Conservation (phyloP, 2,113 vertebrate genomes). For the Hydrochoerus hydrochaeris region DNA sequence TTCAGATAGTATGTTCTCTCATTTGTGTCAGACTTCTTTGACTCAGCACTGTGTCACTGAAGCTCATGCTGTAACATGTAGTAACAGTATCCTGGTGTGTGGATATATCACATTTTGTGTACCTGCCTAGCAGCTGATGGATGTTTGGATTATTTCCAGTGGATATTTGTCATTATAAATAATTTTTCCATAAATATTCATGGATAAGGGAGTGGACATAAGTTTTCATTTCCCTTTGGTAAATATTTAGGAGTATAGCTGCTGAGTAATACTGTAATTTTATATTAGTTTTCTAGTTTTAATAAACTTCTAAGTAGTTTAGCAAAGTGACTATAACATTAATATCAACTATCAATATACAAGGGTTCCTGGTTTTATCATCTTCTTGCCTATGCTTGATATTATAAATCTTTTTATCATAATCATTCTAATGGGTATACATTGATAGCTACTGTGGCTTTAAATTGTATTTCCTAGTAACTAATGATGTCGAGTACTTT, state of each 20-base stretch:
- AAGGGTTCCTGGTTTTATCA: neutral
- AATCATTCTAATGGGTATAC: neutral
- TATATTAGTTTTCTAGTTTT: neutral
- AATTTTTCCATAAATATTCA: neutral
- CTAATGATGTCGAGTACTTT: neutral
- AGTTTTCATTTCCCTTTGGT: neutral
- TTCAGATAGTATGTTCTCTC: neutral
- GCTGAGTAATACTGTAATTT: neutral
- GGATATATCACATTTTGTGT: neutral
- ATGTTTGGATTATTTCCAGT: neutral
- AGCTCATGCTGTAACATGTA: neutral
- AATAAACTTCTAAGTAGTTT: neutral
- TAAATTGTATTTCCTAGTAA: too few relatives aligned
- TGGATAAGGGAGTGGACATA: neutral
- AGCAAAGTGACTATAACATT: neutral
- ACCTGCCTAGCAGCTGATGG: neutral
- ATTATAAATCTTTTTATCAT: neutral
- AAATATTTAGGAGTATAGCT: neutral
- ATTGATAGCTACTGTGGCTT: too few relatives aligned
- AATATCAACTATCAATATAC: neutral
- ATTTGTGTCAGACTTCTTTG: neutral
- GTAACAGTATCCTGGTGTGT: neutral
- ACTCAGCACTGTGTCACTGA: neutral
- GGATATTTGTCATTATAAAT: neutral
- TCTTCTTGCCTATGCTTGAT: neutral